Evolutionary conservation across 2,797 vertebrate species (phyloP).

Genomic region (Lagorchestes hirsutus): DNA sequence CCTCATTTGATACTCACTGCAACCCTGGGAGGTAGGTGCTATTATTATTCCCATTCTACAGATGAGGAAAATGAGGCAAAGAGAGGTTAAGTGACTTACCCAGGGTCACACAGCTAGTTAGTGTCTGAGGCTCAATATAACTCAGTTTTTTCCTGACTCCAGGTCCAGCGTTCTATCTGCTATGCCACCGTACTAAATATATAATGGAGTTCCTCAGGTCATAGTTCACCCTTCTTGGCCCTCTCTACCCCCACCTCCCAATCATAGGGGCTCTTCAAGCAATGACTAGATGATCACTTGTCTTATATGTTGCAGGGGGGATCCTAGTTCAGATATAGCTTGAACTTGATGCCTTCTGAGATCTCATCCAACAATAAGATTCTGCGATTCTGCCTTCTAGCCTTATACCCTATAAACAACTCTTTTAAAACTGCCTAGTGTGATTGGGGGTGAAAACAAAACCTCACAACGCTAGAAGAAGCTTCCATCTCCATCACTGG

Average conservation of each 20-base stretch:
- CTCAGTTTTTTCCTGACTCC: not conserved
- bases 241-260: not conserved
- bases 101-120: not conserved
- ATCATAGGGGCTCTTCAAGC: not conserved
- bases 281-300: not conserved
- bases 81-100: not conserved
- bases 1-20: not conserved
- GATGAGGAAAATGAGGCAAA: not conserved
- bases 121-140: not conserved
- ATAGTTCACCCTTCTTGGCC: not conserved
- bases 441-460: not conserved
- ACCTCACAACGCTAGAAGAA: not conserved
- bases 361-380: not conserved
- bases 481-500: not conserved
- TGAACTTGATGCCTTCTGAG: not conserved
- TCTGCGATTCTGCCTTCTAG: not conserved
- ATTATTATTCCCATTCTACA: not conserved
- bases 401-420: not conserved
- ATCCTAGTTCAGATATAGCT: not conserved
- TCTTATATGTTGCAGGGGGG: not conserved
- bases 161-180: fast-evolving
- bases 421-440: not conserved
- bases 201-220: not conserved
- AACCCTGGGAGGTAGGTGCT: not conserved
- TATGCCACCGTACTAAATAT: not conserved